Conservation (phyloP, 2,888 invertebrate species). For the Synanthedon andrenaeformis region DNA sequence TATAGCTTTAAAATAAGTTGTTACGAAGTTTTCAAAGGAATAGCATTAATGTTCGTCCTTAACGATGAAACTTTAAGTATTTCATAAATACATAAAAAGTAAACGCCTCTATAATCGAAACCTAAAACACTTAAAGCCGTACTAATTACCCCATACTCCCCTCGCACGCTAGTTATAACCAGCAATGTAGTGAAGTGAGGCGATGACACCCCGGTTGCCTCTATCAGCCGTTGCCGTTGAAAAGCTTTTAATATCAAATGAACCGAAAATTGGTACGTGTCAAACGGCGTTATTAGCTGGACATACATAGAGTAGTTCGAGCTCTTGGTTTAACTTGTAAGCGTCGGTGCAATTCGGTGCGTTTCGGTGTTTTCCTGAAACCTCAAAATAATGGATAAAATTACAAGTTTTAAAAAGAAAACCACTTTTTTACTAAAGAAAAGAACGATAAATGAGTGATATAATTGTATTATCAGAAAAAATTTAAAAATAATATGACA, state of each 20-base stretch:
- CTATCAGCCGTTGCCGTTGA: conserved; percentile 28
- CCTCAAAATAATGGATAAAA: too few relatives aligned
- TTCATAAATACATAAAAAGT: too few relatives aligned
- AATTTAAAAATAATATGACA: too few relatives aligned
- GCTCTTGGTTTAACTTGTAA: not conserved
- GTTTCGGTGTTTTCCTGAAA: too few relatives aligned
- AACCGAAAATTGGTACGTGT: conserved; percentile 67
- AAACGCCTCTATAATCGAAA: not conserved
- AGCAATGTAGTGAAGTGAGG: not conserved
- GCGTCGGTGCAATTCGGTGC: not conserved
- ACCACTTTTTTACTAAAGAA: too few relatives aligned
- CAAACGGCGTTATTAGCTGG: conserved; percentile 61
- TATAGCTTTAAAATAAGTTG: too few relatives aligned
- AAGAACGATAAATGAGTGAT: too few relatives aligned
- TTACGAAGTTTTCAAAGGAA: too few relatives aligned
- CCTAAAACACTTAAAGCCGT: not conserved
- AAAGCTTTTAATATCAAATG: conserved; percentile 70
- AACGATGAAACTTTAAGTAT: too few relatives aligned
- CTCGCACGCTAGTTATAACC: not conserved
- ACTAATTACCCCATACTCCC: not conserved
- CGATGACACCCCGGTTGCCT: conserved; percentile 20
- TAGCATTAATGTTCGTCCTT: too few relatives aligned
- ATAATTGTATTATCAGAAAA: too few relatives aligned
- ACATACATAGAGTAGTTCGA: conserved; percentile 13
- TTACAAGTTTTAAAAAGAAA: too few relatives aligned